phyloP scores from a whole-genome alignment of 2,888 invertebrate genomes.

The Nomada fucata region DNA sequence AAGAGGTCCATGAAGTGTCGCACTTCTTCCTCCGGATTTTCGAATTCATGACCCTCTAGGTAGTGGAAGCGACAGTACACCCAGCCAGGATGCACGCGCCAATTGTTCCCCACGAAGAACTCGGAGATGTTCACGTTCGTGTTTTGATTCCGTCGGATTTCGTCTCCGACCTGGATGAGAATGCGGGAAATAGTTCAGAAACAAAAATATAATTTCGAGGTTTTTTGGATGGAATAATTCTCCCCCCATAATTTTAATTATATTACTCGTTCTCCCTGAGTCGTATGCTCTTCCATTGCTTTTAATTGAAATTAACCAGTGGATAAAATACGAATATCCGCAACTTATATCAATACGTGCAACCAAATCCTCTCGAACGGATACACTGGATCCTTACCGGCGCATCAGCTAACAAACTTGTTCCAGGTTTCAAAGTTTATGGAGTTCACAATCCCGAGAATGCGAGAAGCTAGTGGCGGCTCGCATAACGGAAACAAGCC shows the following conservation, averaged over 20 bases:
- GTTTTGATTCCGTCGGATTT: conserved; percentile 88
- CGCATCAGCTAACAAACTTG: background rate
- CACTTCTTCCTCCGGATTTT: conserved; percentile 90
- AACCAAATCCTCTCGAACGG: too few relatives aligned
- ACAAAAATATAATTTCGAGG: too few relatives aligned
- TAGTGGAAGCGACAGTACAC: conserved; percentile 95
- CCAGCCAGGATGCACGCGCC: conserved; percentile 95
- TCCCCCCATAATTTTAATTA: too few relatives aligned
- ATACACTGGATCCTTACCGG: conserved; percentile 7
- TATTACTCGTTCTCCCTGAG: too few relatives aligned
- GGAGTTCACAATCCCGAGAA: conserved; percentile 42
- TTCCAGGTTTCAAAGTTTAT: conserved; percentile 36
- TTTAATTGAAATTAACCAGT: too few relatives aligned
- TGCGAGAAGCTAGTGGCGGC: conserved; percentile 8
- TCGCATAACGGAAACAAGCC: conserved; percentile 11
- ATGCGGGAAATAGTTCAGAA: too few relatives aligned
- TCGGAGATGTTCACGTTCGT: conserved; percentile 89
- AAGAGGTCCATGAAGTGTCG: conserved; percentile 90
- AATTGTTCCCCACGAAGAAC: conserved; percentile 90
- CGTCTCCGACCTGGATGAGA: conserved; percentile 88
- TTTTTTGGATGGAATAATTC: too few relatives aligned
- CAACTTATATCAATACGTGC: too few relatives aligned
- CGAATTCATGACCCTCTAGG: conserved; percentile 90
- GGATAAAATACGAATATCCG: too few relatives aligned
- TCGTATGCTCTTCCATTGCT: background rate